phyloP scores from a whole-genome alignment of 2,797 vertebrate species.

The Sebastes trivittatus region DNA sequence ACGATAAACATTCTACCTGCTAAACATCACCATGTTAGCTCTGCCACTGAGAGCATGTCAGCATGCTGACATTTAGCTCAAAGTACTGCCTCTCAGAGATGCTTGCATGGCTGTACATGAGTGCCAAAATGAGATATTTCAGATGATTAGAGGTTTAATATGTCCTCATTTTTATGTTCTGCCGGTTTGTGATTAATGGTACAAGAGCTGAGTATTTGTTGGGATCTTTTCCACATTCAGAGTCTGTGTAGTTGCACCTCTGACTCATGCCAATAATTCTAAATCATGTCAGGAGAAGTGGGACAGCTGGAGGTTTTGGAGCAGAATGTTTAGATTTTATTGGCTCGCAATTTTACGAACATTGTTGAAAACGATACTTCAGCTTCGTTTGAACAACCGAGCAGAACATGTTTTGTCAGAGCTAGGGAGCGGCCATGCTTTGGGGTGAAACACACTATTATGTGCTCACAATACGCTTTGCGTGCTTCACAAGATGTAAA shows the following conservation, averaged over 20 bases:
- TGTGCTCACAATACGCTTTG: not conserved
- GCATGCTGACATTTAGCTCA: not conserved
- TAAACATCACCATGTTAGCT: too few relatives aligned
- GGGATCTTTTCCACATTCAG: not conserved
- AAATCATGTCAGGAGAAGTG: slow-evolving; percentile 10
- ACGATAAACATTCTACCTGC: too few relatives aligned
- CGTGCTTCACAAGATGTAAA: not conserved
- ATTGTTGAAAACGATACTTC: slow-evolving; percentile 11
- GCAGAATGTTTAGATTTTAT: slow-evolving; percentile 13
- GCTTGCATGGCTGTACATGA: not conserved
- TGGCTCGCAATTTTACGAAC: slow-evolving; percentile 1
- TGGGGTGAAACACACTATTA: not conserved
- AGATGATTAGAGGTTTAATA: not conserved
- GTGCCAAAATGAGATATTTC: not conserved
- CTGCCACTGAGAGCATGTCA: not conserved
- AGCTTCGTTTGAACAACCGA: slow-evolving; percentile 14
- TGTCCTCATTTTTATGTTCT: not conserved
- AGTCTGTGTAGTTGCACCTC: not conserved
- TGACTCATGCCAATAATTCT: not conserved
- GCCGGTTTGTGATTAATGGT: not conserved
- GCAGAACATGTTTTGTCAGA: not conserved
- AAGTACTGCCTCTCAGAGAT: not conserved
- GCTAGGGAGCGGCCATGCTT: not conserved
- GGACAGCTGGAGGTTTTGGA: slow-evolving; percentile 23
- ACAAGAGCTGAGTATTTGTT: not conserved